A percentile compares a stretch with the other conserved stretches of the same genome.
Conservation (phyloP, 2,888 invertebrate species). For the Ectemnius cavifrons region DNA sequence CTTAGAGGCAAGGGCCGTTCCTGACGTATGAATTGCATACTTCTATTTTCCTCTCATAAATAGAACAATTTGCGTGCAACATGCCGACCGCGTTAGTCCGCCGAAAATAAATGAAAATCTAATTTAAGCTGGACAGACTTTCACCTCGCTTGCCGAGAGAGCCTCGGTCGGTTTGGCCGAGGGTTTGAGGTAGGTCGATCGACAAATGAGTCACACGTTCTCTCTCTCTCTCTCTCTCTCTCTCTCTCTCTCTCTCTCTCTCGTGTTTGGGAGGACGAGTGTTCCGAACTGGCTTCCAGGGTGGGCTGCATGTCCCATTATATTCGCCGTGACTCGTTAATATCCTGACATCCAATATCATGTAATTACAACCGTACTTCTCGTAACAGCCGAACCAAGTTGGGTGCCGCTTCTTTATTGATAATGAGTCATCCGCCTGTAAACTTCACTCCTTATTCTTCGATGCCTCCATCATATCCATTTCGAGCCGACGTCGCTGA, state of each 20-base stretch:
- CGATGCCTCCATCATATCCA: constrained; percentile 30
- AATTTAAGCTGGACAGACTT: constrained; percentile 26
- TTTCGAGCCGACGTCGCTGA: constrained; percentile 1
- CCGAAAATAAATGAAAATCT: constrained; percentile 28
- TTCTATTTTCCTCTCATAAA: constrained; percentile 2
- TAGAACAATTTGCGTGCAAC: constrained; percentile 2
- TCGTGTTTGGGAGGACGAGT: constrained; percentile 42
- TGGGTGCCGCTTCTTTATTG: constrained; percentile 22
- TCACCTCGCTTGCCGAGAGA: constrained; percentile 32
- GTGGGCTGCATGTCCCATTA: constrained; percentile 60
- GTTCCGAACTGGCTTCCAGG: constrained; percentile 50
- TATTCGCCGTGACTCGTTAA: constrained; percentile 57
- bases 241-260: constrained; percentile 50
- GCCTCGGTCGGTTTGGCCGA: constrained; percentile 15
- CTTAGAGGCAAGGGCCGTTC: too few relatives aligned
- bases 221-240: constrained; percentile 52
- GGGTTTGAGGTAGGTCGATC: constrained; percentile 66
- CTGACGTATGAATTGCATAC: neutral
- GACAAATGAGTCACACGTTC: constrained; percentile 57
- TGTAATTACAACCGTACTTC: constrained; percentile 58
- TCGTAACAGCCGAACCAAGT: constrained; percentile 37
- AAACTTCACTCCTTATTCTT: constrained; percentile 29
- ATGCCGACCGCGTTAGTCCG: constrained; percentile 4
- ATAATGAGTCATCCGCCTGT: constrained; percentile 52
- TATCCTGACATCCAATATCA: constrained; percentile 61